phyloP scores from a whole-genome alignment of 2,797 vertebrate genomes.

The Limnodromus scolopaceus region DNA sequence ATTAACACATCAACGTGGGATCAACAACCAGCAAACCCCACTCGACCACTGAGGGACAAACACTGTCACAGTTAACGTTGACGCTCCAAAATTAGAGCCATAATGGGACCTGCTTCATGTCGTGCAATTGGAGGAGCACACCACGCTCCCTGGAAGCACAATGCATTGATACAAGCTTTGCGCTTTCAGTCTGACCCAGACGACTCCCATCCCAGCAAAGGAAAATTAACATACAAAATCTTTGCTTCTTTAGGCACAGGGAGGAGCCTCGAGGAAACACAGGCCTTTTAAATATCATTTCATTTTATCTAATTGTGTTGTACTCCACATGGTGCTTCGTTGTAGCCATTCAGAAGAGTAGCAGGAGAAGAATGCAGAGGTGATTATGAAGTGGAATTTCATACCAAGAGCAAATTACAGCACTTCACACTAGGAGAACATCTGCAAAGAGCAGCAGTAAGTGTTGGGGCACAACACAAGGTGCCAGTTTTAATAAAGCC shows the following conservation, averaged over 20 bases:
- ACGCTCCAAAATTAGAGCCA: neutral
- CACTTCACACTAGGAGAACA: constrained; percentile 24
- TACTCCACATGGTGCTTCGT: neutral
- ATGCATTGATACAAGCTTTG: neutral
- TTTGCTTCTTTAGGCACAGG: neutral
- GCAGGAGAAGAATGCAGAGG: constrained; percentile 18
- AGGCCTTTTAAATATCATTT: neutral
- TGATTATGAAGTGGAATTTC: constrained; percentile 49
- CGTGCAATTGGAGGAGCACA: neutral
- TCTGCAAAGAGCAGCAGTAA: constrained; percentile 32
- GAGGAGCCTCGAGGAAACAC: neutral
- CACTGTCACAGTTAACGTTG: neutral
- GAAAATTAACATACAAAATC: neutral
- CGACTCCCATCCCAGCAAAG: neutral
- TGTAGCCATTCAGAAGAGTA: constrained; percentile 24
- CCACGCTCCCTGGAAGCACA: neutral
- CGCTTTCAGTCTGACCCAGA: neutral
- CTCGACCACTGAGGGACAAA: neutral
- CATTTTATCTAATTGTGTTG: neutral
- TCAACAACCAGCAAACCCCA: neutral
- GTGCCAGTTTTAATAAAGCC: constrained; percentile 10
- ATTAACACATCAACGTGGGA: neutral
- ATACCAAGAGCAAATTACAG: constrained; percentile 45
- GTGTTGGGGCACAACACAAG: neutral
- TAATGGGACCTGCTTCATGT: neutral